Conservation (phyloP, 1,140 invertebrate genomes). For the Mya arenaria region DNA sequence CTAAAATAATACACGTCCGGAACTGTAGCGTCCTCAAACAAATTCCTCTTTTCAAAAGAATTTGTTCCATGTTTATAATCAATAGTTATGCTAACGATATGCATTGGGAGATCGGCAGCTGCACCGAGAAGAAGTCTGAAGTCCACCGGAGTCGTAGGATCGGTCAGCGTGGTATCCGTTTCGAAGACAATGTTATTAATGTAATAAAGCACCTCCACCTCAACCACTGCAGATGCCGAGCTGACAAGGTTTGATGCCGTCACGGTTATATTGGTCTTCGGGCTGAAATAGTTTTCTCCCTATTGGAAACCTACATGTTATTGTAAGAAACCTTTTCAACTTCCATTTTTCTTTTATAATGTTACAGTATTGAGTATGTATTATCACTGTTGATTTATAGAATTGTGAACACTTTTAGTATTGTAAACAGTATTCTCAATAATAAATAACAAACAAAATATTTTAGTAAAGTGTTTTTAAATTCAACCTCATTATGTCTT, state of each 20-base stretch:
- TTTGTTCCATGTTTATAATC: background rate
- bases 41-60: background rate
- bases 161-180: background rate
- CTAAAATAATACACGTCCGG: background rate
- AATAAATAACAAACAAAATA: too few relatives aligned
- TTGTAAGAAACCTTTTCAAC: too few relatives aligned
- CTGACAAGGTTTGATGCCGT: constrained; percentile 6
- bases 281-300: too few relatives aligned
- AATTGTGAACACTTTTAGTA: too few relatives aligned
- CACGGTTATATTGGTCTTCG: background rate
- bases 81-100: constrained; percentile 24
- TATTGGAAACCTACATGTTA: too few relatives aligned
- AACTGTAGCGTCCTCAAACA: background rate
- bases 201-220: constrained; percentile 16
- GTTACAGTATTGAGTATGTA: too few relatives aligned
- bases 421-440: too few relatives aligned
- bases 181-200: constrained; percentile 32
- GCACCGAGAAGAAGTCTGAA: background rate
- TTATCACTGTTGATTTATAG: too few relatives aligned
- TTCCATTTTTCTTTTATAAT: too few relatives aligned
- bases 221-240: background rate
- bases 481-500: too few relatives aligned
- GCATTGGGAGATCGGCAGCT: constrained; percentile 11
- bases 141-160: background rate
- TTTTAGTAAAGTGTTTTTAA: too few relatives aligned